Evolutionary conservation across 2,888 invertebrate species (phyloP), one percentile per base, ranked within the genome.

Genomic region (Molorchus minor): DNA sequence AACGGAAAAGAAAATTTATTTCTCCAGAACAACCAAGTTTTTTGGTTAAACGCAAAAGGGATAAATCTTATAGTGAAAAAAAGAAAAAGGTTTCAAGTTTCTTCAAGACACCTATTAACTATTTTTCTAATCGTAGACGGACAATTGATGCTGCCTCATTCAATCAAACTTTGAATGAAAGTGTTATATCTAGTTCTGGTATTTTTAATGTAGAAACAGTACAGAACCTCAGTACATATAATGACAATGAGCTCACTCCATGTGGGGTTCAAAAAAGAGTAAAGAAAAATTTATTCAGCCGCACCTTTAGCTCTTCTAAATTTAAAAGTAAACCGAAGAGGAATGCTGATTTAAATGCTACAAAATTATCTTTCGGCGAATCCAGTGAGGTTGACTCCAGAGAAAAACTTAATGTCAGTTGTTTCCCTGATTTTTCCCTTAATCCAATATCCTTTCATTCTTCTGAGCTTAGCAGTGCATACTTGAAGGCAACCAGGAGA

Each of bases 271-370:
- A 58, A 17, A 79, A 77, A 55, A 74, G 73, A 36, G 45, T 68
- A 2, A 77, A 75, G 55, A 80, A 79, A 61, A 80, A 75, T 66
- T 60, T 80, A 41, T 78, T 80, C 53, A 67, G 73, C 7, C 70
- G 80, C 3, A 80, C 79, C 7, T 80, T 80, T 57, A 79, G 79
- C 65, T 78, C 78, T 16, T 72, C 78, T 2, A 78, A 79, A 53
- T 79, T 79, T 58, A 69, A 65, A 3, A 57, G 62, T n/a, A 75
- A 71, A 45, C 61, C 57, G 33, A 65, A 66, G 25, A 77, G 75
- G 45, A 71, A 66, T 45, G 54, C 52, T 13, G 71, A 77, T 54
- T 68, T 76, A 44, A 75, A 75, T 55, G 68, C 72, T 3, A 76
- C 75, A 7, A 73, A 69, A 52, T 56, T 75, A 56, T 77, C 77